These are phyloP conservation scores for Aphodius granarius DNA, from an alignment of 2,888 invertebrate species.

Conservation along the genomic window DNA sequence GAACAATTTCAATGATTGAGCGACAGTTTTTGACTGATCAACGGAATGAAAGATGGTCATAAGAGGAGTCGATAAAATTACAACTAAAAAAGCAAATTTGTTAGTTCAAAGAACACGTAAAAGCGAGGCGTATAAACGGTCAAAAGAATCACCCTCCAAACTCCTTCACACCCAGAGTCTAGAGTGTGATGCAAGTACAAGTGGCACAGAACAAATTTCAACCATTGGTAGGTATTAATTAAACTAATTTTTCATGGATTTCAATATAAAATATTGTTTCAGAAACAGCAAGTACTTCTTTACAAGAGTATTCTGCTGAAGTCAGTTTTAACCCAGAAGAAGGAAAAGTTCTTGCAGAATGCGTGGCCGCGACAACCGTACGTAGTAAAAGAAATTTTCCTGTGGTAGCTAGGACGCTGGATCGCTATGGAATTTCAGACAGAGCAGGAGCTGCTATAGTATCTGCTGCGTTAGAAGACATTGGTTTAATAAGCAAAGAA, in stretches of 20 bases:
- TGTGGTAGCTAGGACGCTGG: background rate
- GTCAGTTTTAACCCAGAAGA: background rate
- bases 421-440: background rate
- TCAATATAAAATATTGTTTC: too few relatives aligned
- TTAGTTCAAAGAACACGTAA: too few relatives aligned
- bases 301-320: background rate
- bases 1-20: too few relatives aligned
- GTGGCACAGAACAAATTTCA: background rate
- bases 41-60: too few relatives aligned
- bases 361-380: background rate
- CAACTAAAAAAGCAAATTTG: too few relatives aligned
- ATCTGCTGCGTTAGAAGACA: background rate
- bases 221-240: too few relatives aligned
- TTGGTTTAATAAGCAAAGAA: background rate
- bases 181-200: background rate
- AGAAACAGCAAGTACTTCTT: background rate
- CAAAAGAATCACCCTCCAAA: background rate
- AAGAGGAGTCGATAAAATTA: too few relatives aligned
- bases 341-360: background rate
- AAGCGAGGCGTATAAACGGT: background rate
- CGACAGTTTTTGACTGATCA: too few relatives aligned
- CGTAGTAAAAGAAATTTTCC: background rate
- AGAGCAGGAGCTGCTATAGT: conserved; percentile 5
- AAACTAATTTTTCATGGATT: too few relatives aligned
- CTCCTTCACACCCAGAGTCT: background rate